Evolutionary conservation across 2,797 vertebrate species (phyloP), one percentile per base, ranked within the genome.

Genomic region (Syndactyla subalaris): DNA sequence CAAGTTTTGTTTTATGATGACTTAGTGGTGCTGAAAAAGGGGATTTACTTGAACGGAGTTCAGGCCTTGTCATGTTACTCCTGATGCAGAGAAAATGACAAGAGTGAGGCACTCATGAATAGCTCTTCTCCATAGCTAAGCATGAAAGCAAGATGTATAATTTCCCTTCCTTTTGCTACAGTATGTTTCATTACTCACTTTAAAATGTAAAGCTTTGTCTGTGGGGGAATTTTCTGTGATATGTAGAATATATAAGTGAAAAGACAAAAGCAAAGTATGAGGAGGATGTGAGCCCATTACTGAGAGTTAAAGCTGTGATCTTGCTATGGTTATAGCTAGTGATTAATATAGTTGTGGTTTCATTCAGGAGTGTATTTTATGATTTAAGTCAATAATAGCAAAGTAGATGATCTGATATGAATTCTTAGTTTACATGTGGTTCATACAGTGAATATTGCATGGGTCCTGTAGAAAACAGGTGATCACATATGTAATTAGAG

Each of bases 71-170:
- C 11, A 7, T 71, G 38, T n/a, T 80, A 52, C 48, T 55, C 1
- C 22, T 3, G 6, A 14, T 51, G 24, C 39, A 81, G 46, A 58
- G 74, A n/a, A 79, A 19, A 30, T 39, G 63, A 38, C 17, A 34
- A 29, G 21, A 89, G 24, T 29, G 75, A 59, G 65, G 51, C 72
- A 66, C 19, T 70, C 36, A 5, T 22, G 17, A 54, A 55, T 29
- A 55, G 55, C 29, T 63, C 2, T 54, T 82, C 32, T 66, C 27
- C 0, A 0, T 38, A 77, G 36, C 13, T 26, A 46, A 78, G 21
- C 2, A 0, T 0, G 5, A 75, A 51, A 82, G n/a, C 7, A 48
- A 55, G 20, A 12, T 55, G 17, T 51, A n/a, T 15, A 2, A 5
- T 59, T 91, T 79, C 21, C 30, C 22, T 85, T 79, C 39, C 7